Percentiles rank a stretch among this genome's conserved stretches.
phyloP scores from a whole-genome alignment of 2,797 vertebrate genomes.

The Notoglanidium macrostoma region DNA sequence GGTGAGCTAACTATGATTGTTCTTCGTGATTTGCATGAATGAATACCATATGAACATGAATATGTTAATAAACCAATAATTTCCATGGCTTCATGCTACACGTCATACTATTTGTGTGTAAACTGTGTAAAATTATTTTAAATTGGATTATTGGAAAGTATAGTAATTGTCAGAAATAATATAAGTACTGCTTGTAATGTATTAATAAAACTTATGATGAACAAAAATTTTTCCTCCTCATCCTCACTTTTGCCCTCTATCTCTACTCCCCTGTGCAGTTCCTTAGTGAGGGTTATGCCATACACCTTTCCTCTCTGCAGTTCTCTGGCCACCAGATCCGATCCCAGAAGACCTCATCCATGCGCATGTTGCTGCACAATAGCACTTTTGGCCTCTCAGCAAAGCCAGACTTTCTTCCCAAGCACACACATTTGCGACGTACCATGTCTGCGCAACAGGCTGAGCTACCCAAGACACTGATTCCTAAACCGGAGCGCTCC shows the following conservation, averaged over 20 bases:
- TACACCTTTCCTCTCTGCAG: conserved; percentile 89
- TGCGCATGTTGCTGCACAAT: conserved; percentile 92
- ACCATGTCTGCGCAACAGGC: conserved; percentile 98
- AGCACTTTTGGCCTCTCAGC: conserved; percentile 92
- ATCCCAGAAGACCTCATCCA: conserved; percentile 89
- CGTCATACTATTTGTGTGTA: background rate
- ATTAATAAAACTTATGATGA: background rate
- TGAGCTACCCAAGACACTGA: conserved; percentile 82
- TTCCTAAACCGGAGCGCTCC: conserved; percentile 94
- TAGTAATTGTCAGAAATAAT: background rate
- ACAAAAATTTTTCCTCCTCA: background rate
- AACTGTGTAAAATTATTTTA: background rate
- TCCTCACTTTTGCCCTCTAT: no score
- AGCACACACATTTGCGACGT: conserved; percentile 91
- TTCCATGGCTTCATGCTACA: background rate
- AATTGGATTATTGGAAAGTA: background rate
- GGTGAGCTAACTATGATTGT: conserved; percentile 68
- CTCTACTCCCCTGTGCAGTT: conserved; percentile 74
- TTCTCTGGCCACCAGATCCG: conserved; percentile 84
- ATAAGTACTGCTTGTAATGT: background rate
- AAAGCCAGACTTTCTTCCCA: conserved; percentile 93
- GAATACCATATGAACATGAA: background rate
- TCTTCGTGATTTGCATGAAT: conserved; percentile 13
- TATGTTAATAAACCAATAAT: background rate
- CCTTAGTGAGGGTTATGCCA: conserved; percentile 93